phyloP scores from a whole-genome alignment of 2,113 vertebrate genomes.

The Emydocephalus ijimae region DNA sequence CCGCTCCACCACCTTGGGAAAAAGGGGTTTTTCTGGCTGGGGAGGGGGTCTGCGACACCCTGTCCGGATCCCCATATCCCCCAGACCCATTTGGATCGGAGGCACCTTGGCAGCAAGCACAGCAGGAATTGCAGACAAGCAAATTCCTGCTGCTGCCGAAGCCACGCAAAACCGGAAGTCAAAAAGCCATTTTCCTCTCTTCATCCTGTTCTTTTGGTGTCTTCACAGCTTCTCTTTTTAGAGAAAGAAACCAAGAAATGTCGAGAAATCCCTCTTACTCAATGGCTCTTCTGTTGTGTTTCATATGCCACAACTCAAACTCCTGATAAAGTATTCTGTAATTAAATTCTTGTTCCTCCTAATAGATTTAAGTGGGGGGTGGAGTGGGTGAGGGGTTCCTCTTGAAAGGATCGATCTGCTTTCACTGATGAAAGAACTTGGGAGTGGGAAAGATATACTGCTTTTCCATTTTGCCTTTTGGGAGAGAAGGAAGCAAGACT shows the following conservation, averaged over 20 bases:
- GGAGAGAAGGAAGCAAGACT: background rate
- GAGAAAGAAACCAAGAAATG: background rate
- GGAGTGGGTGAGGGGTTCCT: background rate
- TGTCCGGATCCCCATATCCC: no score
- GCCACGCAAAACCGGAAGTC: no score
- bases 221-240: background rate
- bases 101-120: no score
- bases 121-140: no score
- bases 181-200: background rate
- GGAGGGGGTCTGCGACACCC: no score
- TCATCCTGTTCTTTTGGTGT: background rate
- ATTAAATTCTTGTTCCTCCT: constrained; percentile 5
- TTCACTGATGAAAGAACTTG: background rate
- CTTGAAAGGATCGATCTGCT: background rate
- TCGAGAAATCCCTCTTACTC: background rate
- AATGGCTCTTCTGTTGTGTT: background rate
- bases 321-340: background rate
- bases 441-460: background rate
- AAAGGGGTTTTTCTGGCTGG: no score
- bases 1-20: no score
- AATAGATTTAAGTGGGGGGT: background rate
- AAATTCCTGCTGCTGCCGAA: no score
- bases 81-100: no score
- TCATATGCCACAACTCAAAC: background rate
- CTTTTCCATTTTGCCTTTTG: background rate